phyloP scores from a whole-genome alignment of 2,888 invertebrate genomes.

The Euclidia mi region DNA sequence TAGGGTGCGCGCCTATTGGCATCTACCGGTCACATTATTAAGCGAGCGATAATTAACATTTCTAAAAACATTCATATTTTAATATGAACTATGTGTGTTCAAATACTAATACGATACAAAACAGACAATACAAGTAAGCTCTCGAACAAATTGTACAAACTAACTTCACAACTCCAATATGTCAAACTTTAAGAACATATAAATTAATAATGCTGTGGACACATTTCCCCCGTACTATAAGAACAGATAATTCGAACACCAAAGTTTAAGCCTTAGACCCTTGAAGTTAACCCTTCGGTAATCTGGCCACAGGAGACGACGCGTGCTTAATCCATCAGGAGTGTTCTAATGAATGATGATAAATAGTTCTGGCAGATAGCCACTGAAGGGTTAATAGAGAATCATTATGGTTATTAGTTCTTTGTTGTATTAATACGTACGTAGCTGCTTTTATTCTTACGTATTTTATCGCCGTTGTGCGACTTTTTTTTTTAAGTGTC shows the following conservation, averaged over 20 bases:
- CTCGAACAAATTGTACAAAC: neutral
- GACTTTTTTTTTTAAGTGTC: no score
- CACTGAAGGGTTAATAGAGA: slow-evolving; percentile 35
- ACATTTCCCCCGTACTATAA: slow-evolving; percentile 40
- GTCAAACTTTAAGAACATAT: slow-evolving; percentile 20
- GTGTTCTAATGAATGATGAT: slow-evolving; percentile 85
- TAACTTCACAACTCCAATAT: neutral
- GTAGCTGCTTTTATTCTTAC: no score
- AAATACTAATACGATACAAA: no score
- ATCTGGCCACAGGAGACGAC: slow-evolving; percentile 76
- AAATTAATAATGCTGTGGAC: slow-evolving; percentile 42
- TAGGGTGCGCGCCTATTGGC: no score
- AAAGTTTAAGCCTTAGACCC: slow-evolving; percentile 57
- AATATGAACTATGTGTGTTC: no score
- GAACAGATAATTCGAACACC: slow-evolving; percentile 50
- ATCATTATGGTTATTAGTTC: slow-evolving; percentile 25
- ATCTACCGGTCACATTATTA: no score
- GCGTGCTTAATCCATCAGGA: slow-evolving; percentile 62
- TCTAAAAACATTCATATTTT: no score
- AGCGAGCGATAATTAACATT: no score
- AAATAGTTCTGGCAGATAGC: slow-evolving; percentile 75
- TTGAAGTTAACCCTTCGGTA: slow-evolving; percentile 78
- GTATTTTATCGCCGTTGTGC: no score
- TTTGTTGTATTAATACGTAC: no score
- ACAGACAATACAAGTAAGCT: no score